Evolutionary conservation across 1,140 invertebrate species (phyloP), one percentile per base, ranked within the genome.

Genomic region (Ceratina australensis): DNA sequence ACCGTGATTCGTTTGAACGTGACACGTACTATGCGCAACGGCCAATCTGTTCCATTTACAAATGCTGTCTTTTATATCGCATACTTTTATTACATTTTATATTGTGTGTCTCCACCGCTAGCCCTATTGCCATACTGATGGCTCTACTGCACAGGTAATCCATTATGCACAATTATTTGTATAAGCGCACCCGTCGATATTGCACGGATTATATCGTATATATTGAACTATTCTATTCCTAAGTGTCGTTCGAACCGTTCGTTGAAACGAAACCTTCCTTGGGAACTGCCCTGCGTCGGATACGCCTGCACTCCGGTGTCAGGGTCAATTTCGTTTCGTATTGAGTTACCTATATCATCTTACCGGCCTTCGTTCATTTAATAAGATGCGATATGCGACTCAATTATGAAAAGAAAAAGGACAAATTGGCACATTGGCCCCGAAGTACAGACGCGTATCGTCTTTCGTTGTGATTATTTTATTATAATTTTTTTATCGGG

Each of bases 71-170:
- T 91, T 90, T 90, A 89, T 88, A 89, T 88, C 88, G 87, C 87
- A 90, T 91, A 91, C 89, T 90, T 92, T 92, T 90, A 94, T 89
- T 89, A 89, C 87, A 87, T 89, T 89, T 84, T 87, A 87, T 87
- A 91, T 92, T 92, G 89, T 92, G 91, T 92, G 91, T 92, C 91
- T 92, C 91, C 92, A 91, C 90, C 92, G 93, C 94, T 94, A 96
- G 96, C 95, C 95, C 96, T 90, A 95, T 97, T 94, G 96, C 95
- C 95, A 95, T 95, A 93, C 95, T 97, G 93, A 95, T 97, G 95
- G 95, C 95, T 93, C 94, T 96, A 90, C 94, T 96, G 90, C 94
- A 95, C 93, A 97, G 96, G 96, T 97, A 97, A 95, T 92, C 82
- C 90, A 92, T 89, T 89, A 90, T 91, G 91, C 91, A 92, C 91